These are phyloP conservation scores for Helostoma temminkii DNA, from an alignment of 2,797 vertebrate species.

Conservation along the genomic window DNA sequence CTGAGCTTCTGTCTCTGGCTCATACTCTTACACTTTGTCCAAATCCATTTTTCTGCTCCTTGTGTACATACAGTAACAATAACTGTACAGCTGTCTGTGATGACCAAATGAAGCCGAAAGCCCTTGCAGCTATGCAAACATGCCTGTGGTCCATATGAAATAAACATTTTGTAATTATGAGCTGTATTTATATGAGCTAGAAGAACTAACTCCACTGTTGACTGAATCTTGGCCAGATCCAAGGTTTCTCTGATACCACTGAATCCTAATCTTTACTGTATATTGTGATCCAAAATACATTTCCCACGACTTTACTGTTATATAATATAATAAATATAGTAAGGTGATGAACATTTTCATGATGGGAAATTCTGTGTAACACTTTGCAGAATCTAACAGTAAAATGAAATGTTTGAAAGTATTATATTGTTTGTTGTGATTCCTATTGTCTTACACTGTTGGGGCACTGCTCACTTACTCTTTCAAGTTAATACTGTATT, in stretches of 20 bases:
- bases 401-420: no score
- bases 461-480: no score
- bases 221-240: constrained; percentile 43
- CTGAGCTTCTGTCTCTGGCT: constrained; percentile 46
- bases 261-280: neutral
- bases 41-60: constrained; percentile 39
- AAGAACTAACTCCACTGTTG: constrained; percentile 30
- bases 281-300: constrained; percentile 18
- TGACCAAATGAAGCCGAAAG: constrained; percentile 81
- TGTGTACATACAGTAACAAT: constrained; percentile 55
- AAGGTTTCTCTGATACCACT: neutral
- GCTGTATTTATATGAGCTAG: constrained; percentile 43
- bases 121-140: constrained; percentile 77
- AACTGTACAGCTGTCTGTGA: constrained; percentile 50
- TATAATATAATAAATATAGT: neutral
- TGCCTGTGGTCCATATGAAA: constrained; percentile 71
- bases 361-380: no score
- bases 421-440: no score
- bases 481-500: no score
- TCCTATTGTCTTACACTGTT: no score
- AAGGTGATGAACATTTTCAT: neutral
- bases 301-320: neutral
- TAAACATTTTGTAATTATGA: constrained; percentile 75
- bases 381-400: no score
- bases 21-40: constrained; percentile 44